Conservation (phyloP, 2,888 invertebrate species). For the Phania funesta region DNA sequence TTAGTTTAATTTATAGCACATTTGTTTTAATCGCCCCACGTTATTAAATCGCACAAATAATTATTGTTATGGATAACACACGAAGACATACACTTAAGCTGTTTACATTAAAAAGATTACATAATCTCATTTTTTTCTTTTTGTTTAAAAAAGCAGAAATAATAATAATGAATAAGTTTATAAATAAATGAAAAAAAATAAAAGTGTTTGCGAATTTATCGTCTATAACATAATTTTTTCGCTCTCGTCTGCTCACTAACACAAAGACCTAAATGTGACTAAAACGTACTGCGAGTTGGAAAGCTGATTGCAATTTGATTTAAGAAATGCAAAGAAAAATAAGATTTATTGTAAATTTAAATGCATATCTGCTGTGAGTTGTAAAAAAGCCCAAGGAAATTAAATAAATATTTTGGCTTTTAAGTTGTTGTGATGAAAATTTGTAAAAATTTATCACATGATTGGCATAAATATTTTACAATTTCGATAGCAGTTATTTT, state of each 20-base stretch:
- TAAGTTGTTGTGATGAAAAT: neutral
- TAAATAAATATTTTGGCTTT: conserved; percentile 30
- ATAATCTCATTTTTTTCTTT: conserved; percentile 55
- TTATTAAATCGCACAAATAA: conserved; percentile 8
- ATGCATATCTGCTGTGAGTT: conserved; percentile 33
- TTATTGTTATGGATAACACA: conserved; percentile 26
- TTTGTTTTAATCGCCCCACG: conserved; percentile 17
- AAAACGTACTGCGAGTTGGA: conserved; percentile 8
- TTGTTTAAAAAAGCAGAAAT: neutral
- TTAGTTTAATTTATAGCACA: conserved; percentile 42
- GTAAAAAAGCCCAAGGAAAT: conserved; percentile 25
- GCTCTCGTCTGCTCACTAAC: neutral
- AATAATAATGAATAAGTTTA: neutral
- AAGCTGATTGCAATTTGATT: conserved; percentile 16
- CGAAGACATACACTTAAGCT: neutral
- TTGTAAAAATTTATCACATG: conserved; percentile 35
- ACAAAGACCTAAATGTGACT: conserved; percentile 29
- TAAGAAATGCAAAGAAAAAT: neutral
- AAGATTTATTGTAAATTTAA: conserved; percentile 48
- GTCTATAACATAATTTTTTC: neutral
- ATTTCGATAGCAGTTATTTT: conserved; percentile 28
- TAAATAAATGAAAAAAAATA: conserved; percentile 15
- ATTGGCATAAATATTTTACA: conserved; percentile 48
- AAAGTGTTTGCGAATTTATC: conserved; percentile 24
- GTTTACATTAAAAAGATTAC: conserved; percentile 24